A percentile compares a stretch with the other conserved stretches of the same genome.
phyloP scores from a whole-genome alignment of 1,140 invertebrate genomes.

The silkworm (Bombyx mori) region ASM3026992v2 NC_085112.1:8113501-8114000 shows the following conservation, averaged over 20 bases:
- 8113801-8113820: slow-evolving; percentile 43
- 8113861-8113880: slow-evolving; percentile 29
- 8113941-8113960: slow-evolving; percentile 3
- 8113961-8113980: slow-evolving; percentile 1
- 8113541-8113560: too few relatives aligned
- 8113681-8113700: too few relatives aligned
- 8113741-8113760: slow-evolving; percentile 40
- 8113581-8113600: too few relatives aligned
- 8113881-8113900: slow-evolving; percentile 17
- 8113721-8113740: slow-evolving; percentile 33
- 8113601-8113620: too few relatives aligned
- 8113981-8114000: slow-evolving; percentile 13
- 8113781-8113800: slow-evolving; percentile 54
- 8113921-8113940: background rate
- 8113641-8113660: too few relatives aligned
- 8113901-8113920: background rate
- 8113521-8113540: too few relatives aligned
- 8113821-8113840: slow-evolving; percentile 27
- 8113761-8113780: slow-evolving; percentile 52
- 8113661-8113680: too few relatives aligned
- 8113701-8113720: slow-evolving; percentile 29
- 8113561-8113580: too few relatives aligned
- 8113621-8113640: too few relatives aligned
- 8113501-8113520: too few relatives aligned
- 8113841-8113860: slow-evolving; percentile 25